phyloP scores from a whole-genome alignment of 2,888 invertebrate species.

The Phortica okadai region DNA sequence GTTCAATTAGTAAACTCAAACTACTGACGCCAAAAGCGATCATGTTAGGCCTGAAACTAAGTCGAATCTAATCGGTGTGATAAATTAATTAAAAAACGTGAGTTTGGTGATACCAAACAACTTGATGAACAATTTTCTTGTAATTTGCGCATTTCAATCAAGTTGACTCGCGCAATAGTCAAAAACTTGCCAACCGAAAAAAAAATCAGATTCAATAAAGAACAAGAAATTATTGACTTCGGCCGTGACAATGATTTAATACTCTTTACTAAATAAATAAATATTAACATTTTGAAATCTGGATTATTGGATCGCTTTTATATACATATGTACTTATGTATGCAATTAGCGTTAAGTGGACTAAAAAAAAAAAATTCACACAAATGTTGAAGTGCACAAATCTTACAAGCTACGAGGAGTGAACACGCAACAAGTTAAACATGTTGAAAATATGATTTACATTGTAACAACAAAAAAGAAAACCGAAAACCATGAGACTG shows the following conservation, averaged over 20 bases:
- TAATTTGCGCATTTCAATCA: conserved; percentile 37
- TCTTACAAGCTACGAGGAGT: conserved; percentile 19
- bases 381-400: not conserved
- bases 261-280: too few relatives aligned
- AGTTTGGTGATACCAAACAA: not conserved
- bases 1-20: conserved; percentile 16
- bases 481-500: not conserved
- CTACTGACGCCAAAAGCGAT: not conserved
- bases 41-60: conserved; percentile 17
- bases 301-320: too few relatives aligned
- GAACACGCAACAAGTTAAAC: conserved; percentile 35
- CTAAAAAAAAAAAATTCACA: too few relatives aligned
- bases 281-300: too few relatives aligned
- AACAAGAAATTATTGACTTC: too few relatives aligned
- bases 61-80: not conserved
- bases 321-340: too few relatives aligned
- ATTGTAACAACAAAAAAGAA: not conserved
- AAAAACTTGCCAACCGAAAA: not conserved
- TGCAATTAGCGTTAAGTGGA: too few relatives aligned
- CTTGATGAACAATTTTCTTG: conserved; percentile 1
- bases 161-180: conserved; percentile 12
- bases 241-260: too few relatives aligned
- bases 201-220: not conserved
- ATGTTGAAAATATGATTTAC: not conserved
- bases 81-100: not conserved